A percentile compares a stretch with the other conserved stretches of the same genome.
These are phyloP conservation scores for Penelope pileata DNA, from an alignment of 2,113 vertebrate species.

Conservation along the genomic window DNA sequence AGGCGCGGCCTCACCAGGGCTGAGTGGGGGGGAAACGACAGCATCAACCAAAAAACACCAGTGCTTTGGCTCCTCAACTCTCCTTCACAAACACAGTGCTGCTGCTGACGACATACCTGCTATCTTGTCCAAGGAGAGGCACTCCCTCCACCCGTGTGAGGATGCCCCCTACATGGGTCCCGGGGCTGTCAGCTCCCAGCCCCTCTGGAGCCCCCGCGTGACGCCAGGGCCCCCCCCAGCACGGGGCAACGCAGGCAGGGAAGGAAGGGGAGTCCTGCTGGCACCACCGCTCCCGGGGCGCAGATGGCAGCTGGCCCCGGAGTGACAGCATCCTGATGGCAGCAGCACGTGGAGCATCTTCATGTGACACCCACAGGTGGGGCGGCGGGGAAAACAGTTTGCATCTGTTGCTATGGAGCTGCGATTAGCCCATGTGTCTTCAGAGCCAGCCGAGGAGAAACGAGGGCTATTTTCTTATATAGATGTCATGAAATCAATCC, in stretches of 20 bases:
- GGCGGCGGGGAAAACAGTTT: constrained; percentile 68
- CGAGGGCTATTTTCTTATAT: constrained; percentile 68
- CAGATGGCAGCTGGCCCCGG: constrained; percentile 48
- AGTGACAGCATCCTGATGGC: constrained; percentile 70
- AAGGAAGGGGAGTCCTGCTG: constrained; percentile 3
- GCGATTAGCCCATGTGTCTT: constrained; percentile 54
- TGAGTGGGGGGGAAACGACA: background rate
- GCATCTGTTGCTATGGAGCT: constrained; percentile 63
- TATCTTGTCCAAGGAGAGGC: background rate
- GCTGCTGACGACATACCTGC: constrained; percentile 7
- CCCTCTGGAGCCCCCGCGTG: background rate
- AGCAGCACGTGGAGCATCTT: constrained; percentile 70
- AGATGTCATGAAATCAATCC: constrained; percentile 73
- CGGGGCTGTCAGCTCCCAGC: background rate
- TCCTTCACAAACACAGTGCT: background rate
- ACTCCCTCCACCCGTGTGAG: background rate
- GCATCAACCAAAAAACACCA: background rate
- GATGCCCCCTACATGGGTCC: background rate
- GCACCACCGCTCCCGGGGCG: background rate
- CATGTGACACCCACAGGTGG: constrained; percentile 74
- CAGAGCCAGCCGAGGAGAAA: constrained; percentile 70
- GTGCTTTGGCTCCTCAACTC: background rate
- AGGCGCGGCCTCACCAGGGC: no score
- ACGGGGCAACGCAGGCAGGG: background rate
- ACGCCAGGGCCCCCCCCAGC: background rate